Conservation (phyloP, 2,113 vertebrate genomes). For the Daubentonia madagascariensis region DNA sequence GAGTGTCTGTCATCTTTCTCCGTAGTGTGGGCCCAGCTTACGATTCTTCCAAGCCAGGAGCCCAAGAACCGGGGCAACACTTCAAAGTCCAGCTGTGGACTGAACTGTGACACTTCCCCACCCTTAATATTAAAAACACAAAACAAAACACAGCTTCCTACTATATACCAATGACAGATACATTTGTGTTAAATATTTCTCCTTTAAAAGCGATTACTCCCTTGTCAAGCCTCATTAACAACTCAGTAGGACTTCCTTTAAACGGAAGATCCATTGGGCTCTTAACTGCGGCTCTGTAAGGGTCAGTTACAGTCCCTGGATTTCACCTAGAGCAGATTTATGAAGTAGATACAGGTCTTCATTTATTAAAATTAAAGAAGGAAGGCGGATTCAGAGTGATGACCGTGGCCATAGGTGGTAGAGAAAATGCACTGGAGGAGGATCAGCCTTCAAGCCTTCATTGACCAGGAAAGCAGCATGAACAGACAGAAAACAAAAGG, state of each 20-base stretch:
- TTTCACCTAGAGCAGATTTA: background rate
- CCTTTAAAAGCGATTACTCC: conserved; percentile 18
- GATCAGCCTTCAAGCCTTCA: background rate
- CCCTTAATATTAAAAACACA: too few species aligned
- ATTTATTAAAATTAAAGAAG: background rate
- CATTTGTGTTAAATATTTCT: background rate
- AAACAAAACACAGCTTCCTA: background rate
- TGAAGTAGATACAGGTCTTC: background rate
- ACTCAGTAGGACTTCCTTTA: background rate
- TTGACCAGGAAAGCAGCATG: background rate
- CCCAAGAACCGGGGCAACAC: too few species aligned
- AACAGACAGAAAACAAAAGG: background rate
- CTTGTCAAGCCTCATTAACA: conserved; percentile 17
- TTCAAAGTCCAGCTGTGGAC: too few species aligned
- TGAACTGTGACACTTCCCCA: too few species aligned
- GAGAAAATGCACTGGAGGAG: background rate
- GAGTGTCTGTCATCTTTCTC: too few species aligned
- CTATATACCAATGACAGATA: background rate
- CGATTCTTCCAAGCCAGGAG: too few species aligned
- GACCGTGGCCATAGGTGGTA: background rate
- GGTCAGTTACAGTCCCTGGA: background rate
- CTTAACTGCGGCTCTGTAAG: background rate
- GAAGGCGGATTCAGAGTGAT: background rate
- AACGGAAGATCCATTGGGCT: background rate
- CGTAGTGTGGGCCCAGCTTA: too few species aligned